Evolutionary conservation across 2,797 vertebrate genomes (phyloP).

Genomic region (Caiman crocodilus): DNA sequence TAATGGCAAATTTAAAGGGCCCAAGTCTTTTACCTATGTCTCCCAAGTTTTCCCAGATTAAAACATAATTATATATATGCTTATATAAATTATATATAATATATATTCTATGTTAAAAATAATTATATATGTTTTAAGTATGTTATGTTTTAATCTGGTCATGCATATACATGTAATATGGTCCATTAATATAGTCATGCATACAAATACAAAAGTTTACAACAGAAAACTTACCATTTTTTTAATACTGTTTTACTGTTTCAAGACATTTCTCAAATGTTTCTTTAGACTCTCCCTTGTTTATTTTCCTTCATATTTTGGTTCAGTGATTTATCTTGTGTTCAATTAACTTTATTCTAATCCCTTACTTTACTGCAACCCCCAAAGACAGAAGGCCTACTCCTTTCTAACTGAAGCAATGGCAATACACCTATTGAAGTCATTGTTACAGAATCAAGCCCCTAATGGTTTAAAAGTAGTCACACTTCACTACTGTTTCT

Average conservation of each 20-base stretch:
- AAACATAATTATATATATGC: too few species aligned
- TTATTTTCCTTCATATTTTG: not conserved
- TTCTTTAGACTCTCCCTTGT: not conserved
- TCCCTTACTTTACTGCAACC: not conserved
- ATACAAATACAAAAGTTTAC: not conserved
- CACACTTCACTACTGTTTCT: not conserved
- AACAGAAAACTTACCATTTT: not conserved
- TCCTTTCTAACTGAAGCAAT: conserved; percentile 12
- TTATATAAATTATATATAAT: too few species aligned
- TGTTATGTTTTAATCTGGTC: too few species aligned
- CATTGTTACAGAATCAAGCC: not conserved
- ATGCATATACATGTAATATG: too few species aligned
- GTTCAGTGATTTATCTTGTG: conserved; percentile 18
- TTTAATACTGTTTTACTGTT: not conserved
- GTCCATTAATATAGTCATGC: too few species aligned
- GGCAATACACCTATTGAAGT: not conserved
- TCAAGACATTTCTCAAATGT: not conserved
- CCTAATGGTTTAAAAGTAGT: not conserved
- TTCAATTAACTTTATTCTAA: conserved; percentile 55
- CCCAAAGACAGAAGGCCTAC: not conserved
- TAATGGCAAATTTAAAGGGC: accelerated
- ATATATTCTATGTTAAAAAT: too few species aligned
- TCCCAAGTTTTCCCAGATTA: not conserved
- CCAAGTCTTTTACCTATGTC: not conserved
- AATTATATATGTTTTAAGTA: too few species aligned